These are phyloP conservation scores for Naja naja DNA, from an alignment of 2,113 vertebrate genomes.

Conservation along the genomic window DNA sequence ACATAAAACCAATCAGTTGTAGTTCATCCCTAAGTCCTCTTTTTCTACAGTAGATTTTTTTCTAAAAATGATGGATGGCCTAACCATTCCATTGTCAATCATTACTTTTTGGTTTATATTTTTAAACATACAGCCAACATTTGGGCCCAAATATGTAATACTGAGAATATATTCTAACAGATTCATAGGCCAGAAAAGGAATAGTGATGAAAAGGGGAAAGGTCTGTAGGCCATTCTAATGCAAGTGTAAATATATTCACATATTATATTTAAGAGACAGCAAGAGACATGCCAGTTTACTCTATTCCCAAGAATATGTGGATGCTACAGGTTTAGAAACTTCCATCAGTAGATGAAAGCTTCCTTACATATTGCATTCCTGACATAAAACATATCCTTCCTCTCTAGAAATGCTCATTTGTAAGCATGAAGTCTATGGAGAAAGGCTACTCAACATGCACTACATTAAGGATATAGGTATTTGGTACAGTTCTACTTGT, in stretches of 20 bases:
- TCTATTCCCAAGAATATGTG: neutral
- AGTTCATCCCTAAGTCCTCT: neutral
- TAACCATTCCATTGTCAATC: neutral
- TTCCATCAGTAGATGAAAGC: neutral
- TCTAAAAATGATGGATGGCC: neutral
- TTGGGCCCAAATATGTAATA: neutral
- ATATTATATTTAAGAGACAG: neutral
- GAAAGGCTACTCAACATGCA: neutral
- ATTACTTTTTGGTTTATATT: neutral
- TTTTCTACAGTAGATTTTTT: neutral
- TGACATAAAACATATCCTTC: neutral
- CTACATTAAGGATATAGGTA: neutral
- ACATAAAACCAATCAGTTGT: neutral
- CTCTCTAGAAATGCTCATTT: neutral
- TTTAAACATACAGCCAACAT: neutral
- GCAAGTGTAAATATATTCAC: neutral
- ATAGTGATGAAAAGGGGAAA: constrained; percentile 2
- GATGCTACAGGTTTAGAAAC: neutral
- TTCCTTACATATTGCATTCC: neutral
- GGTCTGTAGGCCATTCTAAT: neutral
- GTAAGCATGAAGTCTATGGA: neutral
- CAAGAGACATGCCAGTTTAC: neutral
- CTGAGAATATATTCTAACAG: constrained; percentile 17
- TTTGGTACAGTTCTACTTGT: neutral
- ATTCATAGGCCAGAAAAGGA: neutral